These are phyloP conservation scores for Lottia scabra DNA, from an alignment of 2,888 invertebrate genomes.

Conservation along the genomic window DNA sequence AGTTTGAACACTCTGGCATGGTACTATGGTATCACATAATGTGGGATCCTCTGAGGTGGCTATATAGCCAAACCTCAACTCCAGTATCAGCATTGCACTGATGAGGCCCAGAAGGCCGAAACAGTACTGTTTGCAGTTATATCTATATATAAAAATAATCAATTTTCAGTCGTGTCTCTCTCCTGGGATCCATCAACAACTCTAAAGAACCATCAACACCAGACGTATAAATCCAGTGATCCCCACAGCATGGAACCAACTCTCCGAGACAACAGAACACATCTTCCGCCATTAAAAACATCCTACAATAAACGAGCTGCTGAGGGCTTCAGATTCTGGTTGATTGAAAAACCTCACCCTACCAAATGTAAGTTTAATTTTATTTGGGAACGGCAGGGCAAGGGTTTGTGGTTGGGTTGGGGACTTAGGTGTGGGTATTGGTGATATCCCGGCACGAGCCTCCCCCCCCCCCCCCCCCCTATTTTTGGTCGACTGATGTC, in stretches of 20 bases:
- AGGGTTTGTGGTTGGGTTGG: background rate
- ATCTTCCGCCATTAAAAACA: constrained; percentile 36
- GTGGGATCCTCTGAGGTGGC: too few species aligned
- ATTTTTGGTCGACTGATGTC: too few species aligned
- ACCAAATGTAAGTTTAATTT: constrained; percentile 57
- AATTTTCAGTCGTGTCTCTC: background rate
- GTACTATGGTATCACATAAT: too few species aligned
- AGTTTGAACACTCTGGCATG: too few species aligned
- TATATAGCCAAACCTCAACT: too few species aligned
- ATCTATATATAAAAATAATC: too few species aligned
- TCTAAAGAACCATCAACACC: background rate
- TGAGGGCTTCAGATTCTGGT: constrained; percentile 65
- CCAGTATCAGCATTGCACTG: too few species aligned
- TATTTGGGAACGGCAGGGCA: too few species aligned
- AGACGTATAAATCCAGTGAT: background rate
- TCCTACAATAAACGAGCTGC: constrained; percentile 55
- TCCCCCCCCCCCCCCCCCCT: too few species aligned
- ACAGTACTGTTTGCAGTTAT: too few species aligned
- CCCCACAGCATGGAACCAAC: background rate
- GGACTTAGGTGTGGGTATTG: background rate
- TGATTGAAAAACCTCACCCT: constrained; percentile 61
- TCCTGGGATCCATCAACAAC: background rate
- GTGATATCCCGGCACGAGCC: too few species aligned
- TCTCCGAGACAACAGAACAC: constrained; percentile 35
- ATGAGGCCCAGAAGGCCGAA: too few species aligned